Evolutionary conservation across 2,888 invertebrate genomes (phyloP).

Genomic region (Rhyacophila evoluta): DNA sequence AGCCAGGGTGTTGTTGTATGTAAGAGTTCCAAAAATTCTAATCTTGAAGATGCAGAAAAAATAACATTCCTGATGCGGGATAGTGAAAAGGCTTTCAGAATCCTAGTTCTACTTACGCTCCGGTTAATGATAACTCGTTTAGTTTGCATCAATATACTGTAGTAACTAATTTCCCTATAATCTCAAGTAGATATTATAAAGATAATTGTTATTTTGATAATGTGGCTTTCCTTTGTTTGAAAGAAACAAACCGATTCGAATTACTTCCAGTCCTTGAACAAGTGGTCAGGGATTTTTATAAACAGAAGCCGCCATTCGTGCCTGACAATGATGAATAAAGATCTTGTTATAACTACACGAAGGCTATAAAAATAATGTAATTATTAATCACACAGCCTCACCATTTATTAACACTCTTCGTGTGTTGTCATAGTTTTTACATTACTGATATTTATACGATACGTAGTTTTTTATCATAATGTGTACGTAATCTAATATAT

Average conservation of each 20-base stretch:
- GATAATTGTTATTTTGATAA: conserved; percentile 16
- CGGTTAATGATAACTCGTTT: no score
- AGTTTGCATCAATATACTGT: no score
- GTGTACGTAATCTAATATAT: not conserved
- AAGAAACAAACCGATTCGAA: conserved; percentile 31
- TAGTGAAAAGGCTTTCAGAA: no score
- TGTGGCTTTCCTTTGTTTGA: conserved; percentile 22
- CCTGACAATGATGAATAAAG: not conserved
- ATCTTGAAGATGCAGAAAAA: no score
- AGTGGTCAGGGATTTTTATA: conserved; percentile 17
- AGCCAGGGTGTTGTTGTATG: no score
- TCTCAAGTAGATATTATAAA: not conserved
- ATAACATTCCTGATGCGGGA: no score
- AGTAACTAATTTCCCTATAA: not conserved
- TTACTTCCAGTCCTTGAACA: conserved; percentile 12
- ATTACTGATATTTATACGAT: not conserved
- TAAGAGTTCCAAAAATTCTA: no score
- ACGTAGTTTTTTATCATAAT: not conserved
- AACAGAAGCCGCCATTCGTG: conserved; percentile 19
- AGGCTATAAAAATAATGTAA: not conserved
- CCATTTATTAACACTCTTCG: no score
- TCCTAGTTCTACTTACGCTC: no score
- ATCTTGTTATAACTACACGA: not conserved
- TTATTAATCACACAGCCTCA: no score
- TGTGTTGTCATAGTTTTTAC: no score